phyloP scores from a whole-genome alignment of 2,888 invertebrate species.

The Megastigmus dorsalis region DNA sequence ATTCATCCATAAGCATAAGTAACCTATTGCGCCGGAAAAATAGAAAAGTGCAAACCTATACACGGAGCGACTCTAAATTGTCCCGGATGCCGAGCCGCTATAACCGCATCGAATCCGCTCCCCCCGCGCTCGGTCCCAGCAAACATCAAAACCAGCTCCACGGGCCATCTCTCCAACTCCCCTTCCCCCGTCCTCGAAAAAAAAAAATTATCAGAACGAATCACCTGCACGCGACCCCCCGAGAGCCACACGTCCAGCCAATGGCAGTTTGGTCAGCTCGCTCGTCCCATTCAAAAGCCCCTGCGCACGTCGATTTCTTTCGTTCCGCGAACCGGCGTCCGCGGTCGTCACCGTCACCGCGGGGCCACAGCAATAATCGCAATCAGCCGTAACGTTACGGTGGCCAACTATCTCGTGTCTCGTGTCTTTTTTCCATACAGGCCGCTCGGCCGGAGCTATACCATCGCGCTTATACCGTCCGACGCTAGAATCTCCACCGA shows the following conservation, averaged over 20 bases:
- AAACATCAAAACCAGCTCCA: no score
- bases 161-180: no score
- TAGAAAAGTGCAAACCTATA: no score
- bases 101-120: no score
- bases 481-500: background rate
- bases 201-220: no score
- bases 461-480: background rate
- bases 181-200: no score
- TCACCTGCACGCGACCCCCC: background rate
- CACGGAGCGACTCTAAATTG: no score
- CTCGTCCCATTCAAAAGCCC: background rate
- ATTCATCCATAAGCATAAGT: no score
- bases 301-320: background rate
- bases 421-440: background rate
- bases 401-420: background rate
- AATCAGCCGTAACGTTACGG: constrained; percentile 38
- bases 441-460: constrained; percentile 3
- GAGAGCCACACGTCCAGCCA: background rate
- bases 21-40: no score
- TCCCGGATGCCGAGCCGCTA: no score
- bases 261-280: no score
- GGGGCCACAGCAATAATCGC: constrained; percentile 45
- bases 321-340: background rate
- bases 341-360: constrained; percentile 11
- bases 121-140: no score